These are phyloP conservation scores for Notamacropus eugenii DNA, from an alignment of 2,797 vertebrate genomes.

Conservation along the genomic window DNA sequence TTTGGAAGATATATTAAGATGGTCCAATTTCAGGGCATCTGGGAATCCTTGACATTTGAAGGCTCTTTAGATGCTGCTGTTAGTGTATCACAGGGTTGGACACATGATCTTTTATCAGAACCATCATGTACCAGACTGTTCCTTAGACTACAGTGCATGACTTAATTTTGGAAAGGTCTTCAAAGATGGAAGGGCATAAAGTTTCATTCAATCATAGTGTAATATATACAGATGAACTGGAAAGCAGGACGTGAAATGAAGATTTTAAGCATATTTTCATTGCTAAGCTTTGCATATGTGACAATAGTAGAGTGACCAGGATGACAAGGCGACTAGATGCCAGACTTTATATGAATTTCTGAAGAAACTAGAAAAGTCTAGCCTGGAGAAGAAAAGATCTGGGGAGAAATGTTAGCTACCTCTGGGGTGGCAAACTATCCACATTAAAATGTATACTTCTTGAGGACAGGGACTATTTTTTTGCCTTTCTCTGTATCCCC, in stretches of 20 bases:
- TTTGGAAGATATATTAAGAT: not conserved
- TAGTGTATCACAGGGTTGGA: not conserved
- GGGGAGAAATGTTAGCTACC: not conserved
- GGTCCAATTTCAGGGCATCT: not conserved
- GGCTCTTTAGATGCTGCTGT: not conserved
- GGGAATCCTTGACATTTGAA: not conserved
- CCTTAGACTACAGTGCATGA: not conserved
- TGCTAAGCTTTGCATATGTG: not conserved
- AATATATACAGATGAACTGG: not conserved
- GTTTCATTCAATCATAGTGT: not conserved
- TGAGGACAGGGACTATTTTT: not conserved
- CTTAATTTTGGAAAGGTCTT: not conserved
- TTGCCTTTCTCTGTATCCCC: not conserved
- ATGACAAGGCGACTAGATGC: not conserved
- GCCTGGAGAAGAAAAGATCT: not conserved
- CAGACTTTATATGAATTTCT: not conserved
- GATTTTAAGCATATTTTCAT: not conserved
- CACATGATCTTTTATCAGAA: not conserved
- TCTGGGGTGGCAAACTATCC: not conserved
- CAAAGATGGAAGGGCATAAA: not conserved
- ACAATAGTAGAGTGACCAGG: not conserved
- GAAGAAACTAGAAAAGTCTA: not conserved
- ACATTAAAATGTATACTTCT: not conserved
- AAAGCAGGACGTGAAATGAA: not conserved
- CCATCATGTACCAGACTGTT: not conserved